These are phyloP conservation scores for Rhopalosiphum padi DNA, from an alignment of 1,140 invertebrate genomes.

Conservation along the genomic window DNA sequence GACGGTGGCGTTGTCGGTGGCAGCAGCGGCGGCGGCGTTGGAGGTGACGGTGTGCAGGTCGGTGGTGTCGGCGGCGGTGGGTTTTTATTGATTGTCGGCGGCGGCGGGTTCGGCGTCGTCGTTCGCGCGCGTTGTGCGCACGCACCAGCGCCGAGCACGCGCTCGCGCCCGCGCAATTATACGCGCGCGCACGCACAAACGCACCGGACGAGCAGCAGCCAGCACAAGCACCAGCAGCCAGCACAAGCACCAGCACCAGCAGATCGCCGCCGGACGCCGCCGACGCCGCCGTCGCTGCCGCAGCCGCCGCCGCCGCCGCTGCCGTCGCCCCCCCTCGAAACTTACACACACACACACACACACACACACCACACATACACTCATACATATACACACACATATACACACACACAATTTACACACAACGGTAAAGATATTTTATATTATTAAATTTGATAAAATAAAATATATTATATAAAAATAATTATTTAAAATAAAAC, in stretches of 20 bases:
- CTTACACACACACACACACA: background rate
- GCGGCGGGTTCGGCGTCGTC: constrained; percentile 28
- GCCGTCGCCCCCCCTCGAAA: constrained; percentile 11
- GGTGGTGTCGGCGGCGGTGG: background rate
- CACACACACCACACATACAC: background rate
- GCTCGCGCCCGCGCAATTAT: constrained; percentile 21
- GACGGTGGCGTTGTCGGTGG: background rate
- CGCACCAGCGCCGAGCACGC: background rate
- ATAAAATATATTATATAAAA: background rate
- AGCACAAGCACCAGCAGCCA: constrained; percentile 39
- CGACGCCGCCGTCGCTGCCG: constrained; percentile 54
- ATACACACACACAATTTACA: background rate
- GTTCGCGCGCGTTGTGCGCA: constrained; percentile 24
- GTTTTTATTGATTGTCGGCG: constrained; percentile 56
- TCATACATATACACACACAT: background rate
- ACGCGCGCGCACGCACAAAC: background rate
- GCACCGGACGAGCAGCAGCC: constrained; percentile 47
- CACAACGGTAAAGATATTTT: background rate
- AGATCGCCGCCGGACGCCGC: constrained; percentile 55
- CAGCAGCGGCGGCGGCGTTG: background rate
- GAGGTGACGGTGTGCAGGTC: background rate
- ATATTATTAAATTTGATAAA: constrained; percentile 6
- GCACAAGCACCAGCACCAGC: constrained; percentile 52
- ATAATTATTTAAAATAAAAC: background rate
- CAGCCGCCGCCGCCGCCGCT: constrained; percentile 51